Base-by-base conservation (phyloP, 2,888 invertebrate genomes). In the Spicauda simplicius region DNA sequence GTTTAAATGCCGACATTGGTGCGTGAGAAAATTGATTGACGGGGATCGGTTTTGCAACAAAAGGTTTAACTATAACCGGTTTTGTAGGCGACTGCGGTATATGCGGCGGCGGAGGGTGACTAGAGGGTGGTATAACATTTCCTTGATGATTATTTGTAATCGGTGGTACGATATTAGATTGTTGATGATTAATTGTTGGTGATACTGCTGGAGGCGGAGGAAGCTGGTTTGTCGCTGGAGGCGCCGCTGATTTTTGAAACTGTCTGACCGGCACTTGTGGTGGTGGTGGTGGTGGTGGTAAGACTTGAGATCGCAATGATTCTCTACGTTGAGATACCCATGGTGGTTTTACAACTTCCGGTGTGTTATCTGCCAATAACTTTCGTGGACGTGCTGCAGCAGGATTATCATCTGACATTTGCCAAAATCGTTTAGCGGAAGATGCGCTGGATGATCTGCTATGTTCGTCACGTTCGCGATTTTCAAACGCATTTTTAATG, bases 401-500 rank as follows among this genome's bases (percentile, higher is more conserved):
- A 72, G 88, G 85, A 3, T 91, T 87, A 71, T 94, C 94, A 71
- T 96, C 95, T n/a, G 94, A 85, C 1, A 93, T 86, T 74, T 94
- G 94, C 96, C 95, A 96, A 76, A 95, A 95, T 53, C 91, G 93
- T 72, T 94, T 93, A 5, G 95, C 95, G 0, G 94, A 90, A 59
- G 88, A 89, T 0, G 89, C 82, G 72, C 91, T 93, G n/a, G 91
- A 87, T 6, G 92, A 88, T n/a, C 91, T 80, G 64, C 84, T 84
- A 53, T 73, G 73, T 18, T 87, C 88, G 1, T 85, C 86, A 0
- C 78, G 80, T 52, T 90, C 91, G 16, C 86, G 92, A 54, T 94
- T 94, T 80, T 98, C 97, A 81, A 98, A 98, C 0, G 96, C 94
- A 48, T 96, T 96, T 84, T 97, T 97, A 45, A 98, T 96, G 76